phyloP scores from a whole-genome alignment of 2,113 vertebrate species.

The Clinocottus analis region DNA sequence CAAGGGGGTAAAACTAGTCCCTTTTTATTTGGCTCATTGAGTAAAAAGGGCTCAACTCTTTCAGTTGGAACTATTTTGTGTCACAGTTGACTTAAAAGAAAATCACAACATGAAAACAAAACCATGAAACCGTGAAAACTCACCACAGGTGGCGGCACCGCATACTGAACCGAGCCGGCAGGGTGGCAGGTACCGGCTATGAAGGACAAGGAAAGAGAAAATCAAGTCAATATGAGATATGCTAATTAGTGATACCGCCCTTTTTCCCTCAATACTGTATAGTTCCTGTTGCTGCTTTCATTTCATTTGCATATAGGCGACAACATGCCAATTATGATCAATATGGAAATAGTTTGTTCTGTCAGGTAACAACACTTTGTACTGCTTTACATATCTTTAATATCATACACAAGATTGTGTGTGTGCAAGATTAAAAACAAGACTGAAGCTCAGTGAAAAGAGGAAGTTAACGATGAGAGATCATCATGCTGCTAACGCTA shows the following conservation, averaged over 20 bases:
- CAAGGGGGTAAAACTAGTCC: neutral
- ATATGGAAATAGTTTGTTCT: neutral
- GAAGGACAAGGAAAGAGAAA: neutral
- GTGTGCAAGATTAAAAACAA: too few species aligned
- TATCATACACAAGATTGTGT: neutral
- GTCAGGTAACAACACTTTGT: neutral
- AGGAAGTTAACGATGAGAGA: neutral
- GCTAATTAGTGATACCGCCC: neutral
- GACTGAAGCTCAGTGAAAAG: neutral
- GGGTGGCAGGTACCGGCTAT: conserved; percentile 93
- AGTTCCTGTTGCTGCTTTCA: neutral
- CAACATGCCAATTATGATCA: neutral
- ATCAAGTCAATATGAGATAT: neutral
- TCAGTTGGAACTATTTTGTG: neutral
- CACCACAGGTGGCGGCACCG: conserved; percentile 70
- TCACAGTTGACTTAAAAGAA: neutral
- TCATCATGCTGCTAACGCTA: neutral
- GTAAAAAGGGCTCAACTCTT: neutral
- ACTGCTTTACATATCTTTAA: neutral
- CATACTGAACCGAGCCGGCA: conserved; percentile 82
- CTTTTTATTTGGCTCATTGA: neutral
- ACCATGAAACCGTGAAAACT: conserved; percentile 51
- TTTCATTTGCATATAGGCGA: neutral
- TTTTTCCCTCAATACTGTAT: neutral
- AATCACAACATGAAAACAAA: neutral